Evolutionary conservation across 2,797 vertebrate species (phyloP).

Genomic region (Leuciscus waleckii): DNA sequence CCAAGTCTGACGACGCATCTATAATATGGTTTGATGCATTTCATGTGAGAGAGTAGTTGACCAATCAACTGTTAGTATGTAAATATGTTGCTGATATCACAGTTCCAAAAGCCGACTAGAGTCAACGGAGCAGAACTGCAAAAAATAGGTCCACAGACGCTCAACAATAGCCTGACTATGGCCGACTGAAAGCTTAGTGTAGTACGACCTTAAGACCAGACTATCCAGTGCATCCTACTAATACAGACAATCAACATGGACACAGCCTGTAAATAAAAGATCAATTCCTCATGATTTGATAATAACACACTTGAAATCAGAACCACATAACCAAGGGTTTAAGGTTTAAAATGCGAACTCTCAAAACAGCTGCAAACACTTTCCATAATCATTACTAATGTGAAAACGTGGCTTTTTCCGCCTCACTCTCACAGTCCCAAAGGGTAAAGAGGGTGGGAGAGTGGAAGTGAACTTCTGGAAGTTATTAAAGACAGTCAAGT

Average conservation of each 20-base stretch:
- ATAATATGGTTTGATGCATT: too few relatives aligned
- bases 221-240: background rate
- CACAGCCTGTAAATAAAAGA: background rate
- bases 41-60: too few relatives aligned
- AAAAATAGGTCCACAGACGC: background rate
- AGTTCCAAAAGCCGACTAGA: background rate
- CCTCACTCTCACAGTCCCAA: constrained; percentile 40
- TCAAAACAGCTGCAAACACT: constrained; percentile 52
- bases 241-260: background rate
- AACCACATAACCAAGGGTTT: background rate
- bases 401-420: constrained; percentile 41
- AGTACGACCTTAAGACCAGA: background rate
- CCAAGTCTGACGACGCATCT: too few relatives aligned
- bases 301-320: background rate
- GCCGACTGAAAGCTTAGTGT: background rate
- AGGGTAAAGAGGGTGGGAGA: constrained; percentile 25
- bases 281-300: background rate
- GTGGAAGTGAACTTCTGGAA: constrained; percentile 50
- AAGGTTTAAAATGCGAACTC: constrained; percentile 11
- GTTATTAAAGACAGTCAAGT: constrained; percentile 44
- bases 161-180: background rate
- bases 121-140: background rate
- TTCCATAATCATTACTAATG: constrained; percentile 58
- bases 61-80: too few relatives aligned
- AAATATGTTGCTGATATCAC: too few relatives aligned